Conservation (phyloP, 2,797 vertebrate species). For the Clarias fuscus region DNA sequence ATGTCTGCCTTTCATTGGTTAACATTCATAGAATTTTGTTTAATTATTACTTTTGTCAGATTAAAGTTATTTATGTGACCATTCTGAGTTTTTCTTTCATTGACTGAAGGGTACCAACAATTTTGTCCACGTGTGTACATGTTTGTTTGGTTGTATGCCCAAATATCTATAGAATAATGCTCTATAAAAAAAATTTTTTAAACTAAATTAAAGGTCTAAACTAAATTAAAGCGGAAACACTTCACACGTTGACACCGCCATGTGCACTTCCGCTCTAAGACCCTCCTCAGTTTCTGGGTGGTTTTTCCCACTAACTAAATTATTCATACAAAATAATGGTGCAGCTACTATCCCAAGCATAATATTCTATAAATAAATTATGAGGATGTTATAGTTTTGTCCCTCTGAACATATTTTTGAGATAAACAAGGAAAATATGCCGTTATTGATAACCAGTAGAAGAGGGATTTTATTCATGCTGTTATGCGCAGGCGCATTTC, state of each 20-base stretch:
- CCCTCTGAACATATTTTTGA: not conserved
- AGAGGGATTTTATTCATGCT: not conserved
- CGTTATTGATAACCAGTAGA: not conserved
- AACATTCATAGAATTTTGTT: too few species aligned
- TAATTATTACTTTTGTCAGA: too few species aligned
- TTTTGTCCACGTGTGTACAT: too few species aligned
- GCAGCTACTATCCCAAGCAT: not conserved
- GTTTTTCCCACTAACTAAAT: slow-evolving; percentile 29
- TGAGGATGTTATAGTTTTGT: slow-evolving; percentile 10
- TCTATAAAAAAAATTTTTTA: not conserved
- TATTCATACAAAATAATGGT: slow-evolving; percentile 27
- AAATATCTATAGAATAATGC: not conserved
- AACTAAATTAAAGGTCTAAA: not conserved
- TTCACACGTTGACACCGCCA: not conserved
- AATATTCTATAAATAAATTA: slow-evolving; percentile 28
- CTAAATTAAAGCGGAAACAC: not conserved
- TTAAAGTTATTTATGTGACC: too few species aligned
- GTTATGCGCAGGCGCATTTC: not conserved
- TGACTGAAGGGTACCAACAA: too few species aligned
- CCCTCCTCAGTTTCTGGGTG: not conserved
- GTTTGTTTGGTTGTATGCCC: not conserved
- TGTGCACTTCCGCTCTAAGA: not conserved
- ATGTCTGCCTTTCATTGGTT: too few species aligned
- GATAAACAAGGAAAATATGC: not conserved
- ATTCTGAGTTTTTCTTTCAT: too few species aligned